These are phyloP conservation scores for Dendrophyllia cribrosa DNA, from an alignment of 64 coral and sea anemone genomes.

Conservation along the genomic window DNA sequence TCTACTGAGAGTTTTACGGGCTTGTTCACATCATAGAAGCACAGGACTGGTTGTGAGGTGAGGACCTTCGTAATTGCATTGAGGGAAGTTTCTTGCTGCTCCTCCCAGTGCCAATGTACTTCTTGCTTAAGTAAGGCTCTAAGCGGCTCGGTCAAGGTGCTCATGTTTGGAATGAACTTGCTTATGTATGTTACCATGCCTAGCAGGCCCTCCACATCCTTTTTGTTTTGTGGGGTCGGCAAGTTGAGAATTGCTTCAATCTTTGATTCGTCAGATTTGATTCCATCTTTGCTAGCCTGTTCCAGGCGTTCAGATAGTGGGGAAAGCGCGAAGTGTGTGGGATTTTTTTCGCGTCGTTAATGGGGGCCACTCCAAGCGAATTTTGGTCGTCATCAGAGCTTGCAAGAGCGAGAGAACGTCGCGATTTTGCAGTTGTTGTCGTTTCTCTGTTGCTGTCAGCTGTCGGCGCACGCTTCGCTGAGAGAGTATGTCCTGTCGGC, in stretches of 20 bases:
- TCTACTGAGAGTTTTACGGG: constrained; percentile 45
- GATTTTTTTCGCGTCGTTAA: no score
- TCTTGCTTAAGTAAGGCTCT: background rate
- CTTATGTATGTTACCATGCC: constrained; percentile 46
- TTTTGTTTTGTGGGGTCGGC: background rate
- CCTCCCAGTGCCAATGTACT: constrained; percentile 38
- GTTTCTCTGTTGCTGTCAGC: no score
- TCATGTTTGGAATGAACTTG: constrained; percentile 16
- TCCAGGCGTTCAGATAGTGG: no score
- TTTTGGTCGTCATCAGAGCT: no score
- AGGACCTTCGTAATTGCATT: constrained; percentile 32
- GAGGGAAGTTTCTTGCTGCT: constrained; percentile 14
- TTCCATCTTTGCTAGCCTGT: background rate
- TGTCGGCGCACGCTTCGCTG: no score
- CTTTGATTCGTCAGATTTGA: constrained; percentile 30
- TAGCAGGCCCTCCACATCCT: constrained; percentile 26
- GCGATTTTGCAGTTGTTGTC: no score
- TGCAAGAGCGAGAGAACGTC: no score
- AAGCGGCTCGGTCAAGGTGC: constrained; percentile 37
- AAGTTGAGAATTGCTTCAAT: constrained; percentile 27
- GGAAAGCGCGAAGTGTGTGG: no score
- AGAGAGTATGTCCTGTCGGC: no score
- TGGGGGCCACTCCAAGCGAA: no score
- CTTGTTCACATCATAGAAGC: constrained; percentile 11
- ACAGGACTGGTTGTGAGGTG: constrained; percentile 41